phyloP scores from a whole-genome alignment of 2,797 vertebrate genomes.

The Coccyzus lansbergi region DNA sequence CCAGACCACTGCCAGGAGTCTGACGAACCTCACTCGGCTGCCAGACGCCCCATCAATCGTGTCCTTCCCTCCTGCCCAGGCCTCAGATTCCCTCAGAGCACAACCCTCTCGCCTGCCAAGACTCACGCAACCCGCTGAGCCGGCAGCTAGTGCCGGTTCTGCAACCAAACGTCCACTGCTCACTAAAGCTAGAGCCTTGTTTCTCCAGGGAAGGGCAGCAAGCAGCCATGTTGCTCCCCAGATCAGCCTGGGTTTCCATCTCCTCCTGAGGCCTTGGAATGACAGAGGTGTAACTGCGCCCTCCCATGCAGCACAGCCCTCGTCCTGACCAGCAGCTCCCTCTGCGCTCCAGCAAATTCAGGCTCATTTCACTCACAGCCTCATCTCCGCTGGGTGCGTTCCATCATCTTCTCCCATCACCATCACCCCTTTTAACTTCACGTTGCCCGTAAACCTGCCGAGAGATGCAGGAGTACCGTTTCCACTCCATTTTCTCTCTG shows the following conservation, averaged over 20 bases:
- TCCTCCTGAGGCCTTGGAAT: neutral
- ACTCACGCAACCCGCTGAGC: neutral
- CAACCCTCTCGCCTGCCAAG: accelerated
- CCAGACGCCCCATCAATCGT: neutral
- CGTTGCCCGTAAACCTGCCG: constrained; percentile 93
- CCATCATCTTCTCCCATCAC: constrained; percentile 90
- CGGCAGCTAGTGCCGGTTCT: accelerated
- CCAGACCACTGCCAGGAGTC: neutral
- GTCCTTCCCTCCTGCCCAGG: neutral
- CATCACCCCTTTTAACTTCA: constrained; percentile 93
- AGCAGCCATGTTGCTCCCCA: accelerated
- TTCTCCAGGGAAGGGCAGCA: neutral
- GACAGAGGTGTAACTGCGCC: neutral
- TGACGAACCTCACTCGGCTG: neutral
- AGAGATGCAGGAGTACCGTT: neutral
- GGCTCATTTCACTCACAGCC: constrained; percentile 79
- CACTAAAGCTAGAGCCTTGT: accelerated
- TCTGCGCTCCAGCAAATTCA: too few relatives aligned
- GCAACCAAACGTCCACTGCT: accelerated
- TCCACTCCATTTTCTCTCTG: neutral
- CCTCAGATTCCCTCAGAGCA: accelerated
- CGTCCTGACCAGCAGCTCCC: too few relatives aligned
- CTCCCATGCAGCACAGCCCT: neutral
- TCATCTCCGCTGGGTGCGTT: constrained; percentile 91
- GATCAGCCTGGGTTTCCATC: accelerated